Evolutionary conservation across 2,113 vertebrate species (phyloP).

Genomic region (sheep (Ovis aries)): DNA sequence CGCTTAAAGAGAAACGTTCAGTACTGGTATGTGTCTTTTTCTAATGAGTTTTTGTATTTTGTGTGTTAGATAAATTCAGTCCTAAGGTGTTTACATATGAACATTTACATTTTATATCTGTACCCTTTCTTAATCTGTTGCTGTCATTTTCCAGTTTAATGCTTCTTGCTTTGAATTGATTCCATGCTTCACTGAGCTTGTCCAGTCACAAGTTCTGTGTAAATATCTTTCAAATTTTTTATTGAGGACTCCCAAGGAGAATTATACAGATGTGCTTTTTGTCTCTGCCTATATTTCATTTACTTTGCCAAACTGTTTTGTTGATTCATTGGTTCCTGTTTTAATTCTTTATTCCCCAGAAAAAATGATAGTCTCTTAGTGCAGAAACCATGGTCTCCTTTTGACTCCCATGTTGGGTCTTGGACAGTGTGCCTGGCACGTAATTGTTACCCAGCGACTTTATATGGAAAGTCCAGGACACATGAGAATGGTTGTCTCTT

Average conservation of each 20-base stretch:
- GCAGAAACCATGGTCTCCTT: background rate
- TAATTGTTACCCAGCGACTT: background rate
- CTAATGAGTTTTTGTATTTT: background rate
- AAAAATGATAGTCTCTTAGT: background rate
- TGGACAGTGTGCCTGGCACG: background rate
- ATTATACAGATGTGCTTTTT: background rate
- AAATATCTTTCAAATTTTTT: background rate
- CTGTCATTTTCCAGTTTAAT: background rate
- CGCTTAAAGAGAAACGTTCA: background rate
- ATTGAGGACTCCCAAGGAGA: background rate
- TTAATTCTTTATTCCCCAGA: background rate
- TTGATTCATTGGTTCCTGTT: background rate
- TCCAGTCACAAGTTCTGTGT: background rate
- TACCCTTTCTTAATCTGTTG: background rate
- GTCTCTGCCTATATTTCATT: background rate
- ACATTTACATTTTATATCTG: background rate
- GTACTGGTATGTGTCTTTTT: background rate
- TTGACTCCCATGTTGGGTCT: background rate
- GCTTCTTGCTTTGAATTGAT: slow-evolving; percentile 10
- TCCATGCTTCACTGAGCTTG: background rate
- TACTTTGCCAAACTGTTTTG: background rate
- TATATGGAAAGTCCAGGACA: background rate
- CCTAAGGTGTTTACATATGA: background rate
- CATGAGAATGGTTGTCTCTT: background rate
- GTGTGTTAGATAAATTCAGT: background rate